These are phyloP conservation scores for Diorhabda carinulata DNA, from an alignment of 1,140 invertebrate genomes.

Conservation along the genomic window DNA sequence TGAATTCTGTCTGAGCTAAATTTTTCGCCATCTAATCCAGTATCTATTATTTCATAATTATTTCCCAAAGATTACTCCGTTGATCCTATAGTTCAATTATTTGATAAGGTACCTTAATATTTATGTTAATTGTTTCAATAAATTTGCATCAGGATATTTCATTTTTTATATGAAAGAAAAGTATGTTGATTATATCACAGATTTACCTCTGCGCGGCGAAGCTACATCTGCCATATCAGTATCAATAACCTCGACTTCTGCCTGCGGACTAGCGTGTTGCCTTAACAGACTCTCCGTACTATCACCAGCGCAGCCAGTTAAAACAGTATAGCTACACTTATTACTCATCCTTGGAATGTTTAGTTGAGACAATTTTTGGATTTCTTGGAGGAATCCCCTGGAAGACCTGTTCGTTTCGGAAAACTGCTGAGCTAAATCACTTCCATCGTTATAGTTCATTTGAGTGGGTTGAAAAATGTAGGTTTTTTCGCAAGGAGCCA, in stretches of 20 bases:
- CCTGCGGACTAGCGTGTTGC: constrained; percentile 39
- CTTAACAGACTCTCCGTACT: constrained; percentile 62
- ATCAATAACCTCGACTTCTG: constrained; percentile 31
- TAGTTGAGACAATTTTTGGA: constrained; percentile 69
- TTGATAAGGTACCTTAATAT: too few species aligned
- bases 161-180: neutral
- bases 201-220: constrained; percentile 39
- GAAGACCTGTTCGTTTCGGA: constrained; percentile 28
- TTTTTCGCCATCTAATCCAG: too few species aligned
- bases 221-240: constrained; percentile 37
- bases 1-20: too few species aligned
- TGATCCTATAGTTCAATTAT: too few species aligned
- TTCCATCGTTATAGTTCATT: constrained; percentile 46
- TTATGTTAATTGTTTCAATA: too few species aligned
- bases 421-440: constrained; percentile 32
- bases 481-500: constrained; percentile 46
- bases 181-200: neutral
- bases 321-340: constrained; percentile 67
- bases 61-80: too few species aligned
- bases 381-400: constrained; percentile 54
- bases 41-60: too few species aligned
- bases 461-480: constrained; percentile 48
- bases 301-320: constrained; percentile 59
- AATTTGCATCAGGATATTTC: too few species aligned
- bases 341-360: constrained; percentile 65